phyloP scores from a whole-genome alignment of 1,140 invertebrate species.

The Zaprionus vittiger region DNA sequence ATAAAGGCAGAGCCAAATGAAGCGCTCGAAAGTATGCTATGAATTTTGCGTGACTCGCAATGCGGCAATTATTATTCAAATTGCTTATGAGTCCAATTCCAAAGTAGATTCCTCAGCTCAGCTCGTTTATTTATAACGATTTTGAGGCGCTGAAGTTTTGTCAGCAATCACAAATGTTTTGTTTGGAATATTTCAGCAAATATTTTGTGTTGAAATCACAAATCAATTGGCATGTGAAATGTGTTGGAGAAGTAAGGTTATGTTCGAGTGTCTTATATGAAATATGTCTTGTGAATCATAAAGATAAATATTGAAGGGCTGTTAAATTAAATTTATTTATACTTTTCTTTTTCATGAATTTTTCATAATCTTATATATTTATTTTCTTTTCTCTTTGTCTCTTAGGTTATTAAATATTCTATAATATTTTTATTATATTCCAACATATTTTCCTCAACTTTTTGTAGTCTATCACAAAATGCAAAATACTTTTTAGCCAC shows the following conservation, averaged over 20 bases:
- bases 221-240: not conserved
- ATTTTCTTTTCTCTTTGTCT: no score
- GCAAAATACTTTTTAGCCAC: not conserved
- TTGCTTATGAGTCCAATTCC: slow-evolving; percentile 3
- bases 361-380: no score
- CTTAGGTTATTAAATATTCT: no score
- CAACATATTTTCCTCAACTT: not conserved
- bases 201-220: not conserved
- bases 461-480: not conserved
- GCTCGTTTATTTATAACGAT: not conserved
- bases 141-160: not conserved
- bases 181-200: not conserved
- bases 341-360: no score
- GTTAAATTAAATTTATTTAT: no score
- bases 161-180: not conserved
- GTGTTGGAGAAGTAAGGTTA: no score
- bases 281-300: no score
- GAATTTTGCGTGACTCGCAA: slow-evolving; percentile 4
- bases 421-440: no score
- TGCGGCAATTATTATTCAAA: slow-evolving; percentile 5
- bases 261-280: no score
- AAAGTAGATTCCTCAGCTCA: not conserved
- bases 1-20: not conserved
- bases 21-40: slow-evolving; percentile 40
- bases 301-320: no score